A percentile compares a stretch with the other conserved stretches of the same genome.
Conservation (phyloP, 37 sponge, comb jelly and placozoan genomes). For the Aphrocallistes beatrix region DNA sequence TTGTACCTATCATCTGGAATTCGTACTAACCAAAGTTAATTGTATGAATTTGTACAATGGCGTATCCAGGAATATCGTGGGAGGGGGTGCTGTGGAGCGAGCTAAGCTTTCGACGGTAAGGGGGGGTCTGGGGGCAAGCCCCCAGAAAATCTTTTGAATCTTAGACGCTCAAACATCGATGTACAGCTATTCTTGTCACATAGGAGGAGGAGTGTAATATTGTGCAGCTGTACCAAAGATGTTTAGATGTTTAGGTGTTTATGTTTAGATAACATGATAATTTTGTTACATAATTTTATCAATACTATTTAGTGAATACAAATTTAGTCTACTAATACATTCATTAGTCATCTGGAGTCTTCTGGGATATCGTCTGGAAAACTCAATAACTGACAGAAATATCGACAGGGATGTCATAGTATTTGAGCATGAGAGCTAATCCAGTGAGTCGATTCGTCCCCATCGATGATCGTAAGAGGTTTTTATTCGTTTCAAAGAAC, state of each 20-base stretch:
- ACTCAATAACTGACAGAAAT: too few relatives aligned
- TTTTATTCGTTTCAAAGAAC: conserved; percentile 30
- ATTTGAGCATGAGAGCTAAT: not conserved
- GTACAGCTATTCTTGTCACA: conserved; percentile 20
- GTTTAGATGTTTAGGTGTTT: conserved; percentile 1
- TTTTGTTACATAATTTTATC: too few relatives aligned
- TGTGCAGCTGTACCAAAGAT: conserved; percentile 16
- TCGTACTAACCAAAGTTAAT: too few relatives aligned
- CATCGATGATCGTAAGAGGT: not conserved
- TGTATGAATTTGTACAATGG: not conserved
- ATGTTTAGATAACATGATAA: too few relatives aligned
- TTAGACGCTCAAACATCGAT: conserved; percentile 19
- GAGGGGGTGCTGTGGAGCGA: not conserved
- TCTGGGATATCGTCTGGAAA: too few relatives aligned
- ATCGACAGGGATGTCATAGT: too few relatives aligned
- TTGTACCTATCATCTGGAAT: too few relatives aligned
- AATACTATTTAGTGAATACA: too few relatives aligned
- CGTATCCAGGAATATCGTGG: conserved; percentile 13
- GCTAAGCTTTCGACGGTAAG: not conserved
- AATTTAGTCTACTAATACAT: too few relatives aligned
- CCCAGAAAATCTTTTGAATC: conserved; percentile 5
- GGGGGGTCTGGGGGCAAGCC: not conserved
- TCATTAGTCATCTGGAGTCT: too few relatives aligned
- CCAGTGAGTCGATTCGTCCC: not conserved
- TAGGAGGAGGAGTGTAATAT: conserved; percentile 13